Conservation (phyloP, 2,113 vertebrate species). For the Cnemophilus loriae region DNA sequence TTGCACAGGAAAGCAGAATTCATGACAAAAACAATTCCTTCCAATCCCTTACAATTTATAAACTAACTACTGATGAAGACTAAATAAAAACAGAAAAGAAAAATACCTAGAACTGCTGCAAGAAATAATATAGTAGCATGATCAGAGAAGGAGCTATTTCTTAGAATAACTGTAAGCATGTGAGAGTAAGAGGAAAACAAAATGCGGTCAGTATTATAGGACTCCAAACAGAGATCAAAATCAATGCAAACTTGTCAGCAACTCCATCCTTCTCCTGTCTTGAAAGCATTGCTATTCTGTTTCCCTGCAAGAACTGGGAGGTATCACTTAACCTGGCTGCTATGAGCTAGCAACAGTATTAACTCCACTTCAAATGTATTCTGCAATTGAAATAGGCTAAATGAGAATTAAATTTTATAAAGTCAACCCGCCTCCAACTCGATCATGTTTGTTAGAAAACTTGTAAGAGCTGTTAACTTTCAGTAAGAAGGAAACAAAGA, state of each 20-base stretch:
- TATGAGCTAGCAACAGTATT: neutral
- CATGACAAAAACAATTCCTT: neutral
- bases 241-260: neutral
- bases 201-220: neutral
- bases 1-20: neutral
- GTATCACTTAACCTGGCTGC: neutral
- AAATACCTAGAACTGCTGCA: neutral
- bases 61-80: neutral
- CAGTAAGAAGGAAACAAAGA: neutral
- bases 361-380: neutral
- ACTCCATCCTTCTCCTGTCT: neutral
- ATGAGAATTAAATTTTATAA: neutral
- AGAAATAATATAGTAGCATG: neutral
- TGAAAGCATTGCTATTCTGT: neutral
- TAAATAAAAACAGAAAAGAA: neutral
- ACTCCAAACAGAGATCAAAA: neutral
- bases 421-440: neutral
- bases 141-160: neutral
- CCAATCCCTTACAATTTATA: neutral
- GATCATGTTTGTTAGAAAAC: neutral
- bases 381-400: neutral
- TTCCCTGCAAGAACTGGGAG: neutral
- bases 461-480: neutral
- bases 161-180: neutral
- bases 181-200: neutral